Evolutionary conservation across 1,140 invertebrate genomes (phyloP).

Genomic region (Hylaeus anthracinus): DNA sequence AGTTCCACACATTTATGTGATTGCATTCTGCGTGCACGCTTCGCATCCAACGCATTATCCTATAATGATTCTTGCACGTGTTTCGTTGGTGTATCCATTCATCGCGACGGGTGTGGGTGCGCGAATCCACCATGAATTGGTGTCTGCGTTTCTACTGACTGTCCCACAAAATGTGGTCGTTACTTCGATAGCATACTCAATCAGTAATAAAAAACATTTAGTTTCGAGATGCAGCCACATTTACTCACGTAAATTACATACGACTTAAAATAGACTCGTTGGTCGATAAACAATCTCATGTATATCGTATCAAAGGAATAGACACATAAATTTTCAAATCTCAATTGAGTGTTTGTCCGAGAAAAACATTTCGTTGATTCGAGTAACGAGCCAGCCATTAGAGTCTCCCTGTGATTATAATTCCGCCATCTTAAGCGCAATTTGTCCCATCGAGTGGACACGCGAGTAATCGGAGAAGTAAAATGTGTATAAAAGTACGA

Average conservation of each 20-base stretch:
- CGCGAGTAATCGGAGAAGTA: neutral
- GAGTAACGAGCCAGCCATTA: too few species aligned
- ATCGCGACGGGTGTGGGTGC: neutral
- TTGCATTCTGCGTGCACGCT: conserved; percentile 26
- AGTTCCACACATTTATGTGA: conserved; percentile 27
- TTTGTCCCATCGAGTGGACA: neutral
- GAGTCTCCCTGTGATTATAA: neutral
- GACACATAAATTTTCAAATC: too few species aligned
- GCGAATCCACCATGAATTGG: neutral
- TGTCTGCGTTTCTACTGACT: neutral
- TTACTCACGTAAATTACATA: too few species aligned
- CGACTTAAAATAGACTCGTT: too few species aligned
- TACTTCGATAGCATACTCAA: neutral
- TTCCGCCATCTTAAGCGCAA: neutral
- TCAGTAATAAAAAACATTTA: too few species aligned
- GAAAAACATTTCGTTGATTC: too few species aligned
- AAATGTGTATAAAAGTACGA: too few species aligned
- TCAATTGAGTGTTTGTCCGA: too few species aligned
- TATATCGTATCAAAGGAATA: too few species aligned
- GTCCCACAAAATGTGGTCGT: neutral
- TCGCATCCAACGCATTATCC: conserved; percentile 15
- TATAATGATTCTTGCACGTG: conserved; percentile 16
- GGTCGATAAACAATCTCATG: too few species aligned
- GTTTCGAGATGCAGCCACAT: too few species aligned
- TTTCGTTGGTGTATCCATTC: neutral